Percentiles rank a stretch among this genome's conserved stretches.
These are phyloP conservation scores for Polietes domitor DNA, from an alignment of 2,888 invertebrate genomes.

Conservation along the genomic window DNA sequence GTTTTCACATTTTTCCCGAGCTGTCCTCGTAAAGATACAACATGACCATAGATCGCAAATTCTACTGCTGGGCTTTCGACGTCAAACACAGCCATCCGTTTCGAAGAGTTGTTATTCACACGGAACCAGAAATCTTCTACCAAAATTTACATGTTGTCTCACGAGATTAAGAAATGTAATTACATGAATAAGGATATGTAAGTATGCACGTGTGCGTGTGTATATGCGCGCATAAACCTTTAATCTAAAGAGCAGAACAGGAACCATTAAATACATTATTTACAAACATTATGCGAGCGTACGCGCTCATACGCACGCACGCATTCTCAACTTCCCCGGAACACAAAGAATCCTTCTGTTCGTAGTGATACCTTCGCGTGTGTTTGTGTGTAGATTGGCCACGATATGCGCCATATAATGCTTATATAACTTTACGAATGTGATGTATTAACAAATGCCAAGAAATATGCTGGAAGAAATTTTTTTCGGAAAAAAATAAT, in stretches of 20 bases:
- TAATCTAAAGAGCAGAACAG: not conserved
- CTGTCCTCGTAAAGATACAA: too few species aligned
- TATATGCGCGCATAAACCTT: not conserved
- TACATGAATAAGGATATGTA: not conserved
- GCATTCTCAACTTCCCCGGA: not conserved
- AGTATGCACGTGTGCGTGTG: not conserved
- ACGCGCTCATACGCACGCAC: not conserved
- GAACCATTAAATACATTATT: not conserved
- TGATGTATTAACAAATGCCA: conserved; percentile 9
- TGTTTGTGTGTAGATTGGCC: not conserved
- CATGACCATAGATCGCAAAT: too few species aligned
- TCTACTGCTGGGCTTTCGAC: too few species aligned
- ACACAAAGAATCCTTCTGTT: not conserved
- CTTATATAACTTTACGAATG: not conserved
- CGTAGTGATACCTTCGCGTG: not conserved
- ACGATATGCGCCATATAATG: not conserved
- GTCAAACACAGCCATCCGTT: too few species aligned
- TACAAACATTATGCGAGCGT: not conserved
- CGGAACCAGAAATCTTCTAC: too few species aligned
- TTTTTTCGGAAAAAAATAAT: not conserved
- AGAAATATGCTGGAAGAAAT: conserved; percentile 43
- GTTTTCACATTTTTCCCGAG: too few species aligned
- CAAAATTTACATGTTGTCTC: not conserved
- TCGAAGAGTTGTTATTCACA: too few species aligned
- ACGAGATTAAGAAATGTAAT: conserved; percentile 5